These are phyloP conservation scores for Trachelus iudaicus DNA, from an alignment of 2,888 invertebrate genomes.

Conservation along the genomic window DNA sequence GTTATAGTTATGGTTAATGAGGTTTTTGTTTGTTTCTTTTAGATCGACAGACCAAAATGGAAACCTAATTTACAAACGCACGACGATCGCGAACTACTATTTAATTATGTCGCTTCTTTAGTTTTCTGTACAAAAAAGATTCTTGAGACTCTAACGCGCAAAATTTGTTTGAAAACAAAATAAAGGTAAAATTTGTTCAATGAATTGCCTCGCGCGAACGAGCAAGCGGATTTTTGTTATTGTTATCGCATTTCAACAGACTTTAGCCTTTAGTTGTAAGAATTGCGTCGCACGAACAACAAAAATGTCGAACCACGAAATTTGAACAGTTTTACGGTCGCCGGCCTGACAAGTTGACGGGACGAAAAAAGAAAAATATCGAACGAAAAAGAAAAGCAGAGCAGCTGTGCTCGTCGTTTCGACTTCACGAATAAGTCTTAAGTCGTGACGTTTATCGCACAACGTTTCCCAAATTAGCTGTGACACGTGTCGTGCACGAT, in stretches of 20 bases:
- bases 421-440: constrained; percentile 9
- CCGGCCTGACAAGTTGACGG: constrained; percentile 9
- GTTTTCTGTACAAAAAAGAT: not conserved
- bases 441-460: constrained; percentile 12
- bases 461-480: not conserved
- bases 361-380: constrained; percentile 9
- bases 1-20: not conserved
- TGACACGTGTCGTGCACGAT: not conserved
- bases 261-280: constrained; percentile 2
- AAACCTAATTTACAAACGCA: not conserved
- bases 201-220: not conserved
- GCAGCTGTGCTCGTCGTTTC: constrained; percentile 19
- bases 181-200: not conserved
- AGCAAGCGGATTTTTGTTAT: not conserved
- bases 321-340: constrained; percentile 9
- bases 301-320: not conserved
- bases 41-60: not conserved
- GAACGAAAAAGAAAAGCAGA: constrained; percentile 6
- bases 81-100: not conserved
- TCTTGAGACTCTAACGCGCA: not conserved
- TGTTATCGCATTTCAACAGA: not conserved
- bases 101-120: not conserved
- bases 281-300: constrained; percentile 7
- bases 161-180: not conserved
- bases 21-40: not conserved